phyloP scores from a whole-genome alignment of 1,140 invertebrate species.

The Megathymus violae region DNA sequence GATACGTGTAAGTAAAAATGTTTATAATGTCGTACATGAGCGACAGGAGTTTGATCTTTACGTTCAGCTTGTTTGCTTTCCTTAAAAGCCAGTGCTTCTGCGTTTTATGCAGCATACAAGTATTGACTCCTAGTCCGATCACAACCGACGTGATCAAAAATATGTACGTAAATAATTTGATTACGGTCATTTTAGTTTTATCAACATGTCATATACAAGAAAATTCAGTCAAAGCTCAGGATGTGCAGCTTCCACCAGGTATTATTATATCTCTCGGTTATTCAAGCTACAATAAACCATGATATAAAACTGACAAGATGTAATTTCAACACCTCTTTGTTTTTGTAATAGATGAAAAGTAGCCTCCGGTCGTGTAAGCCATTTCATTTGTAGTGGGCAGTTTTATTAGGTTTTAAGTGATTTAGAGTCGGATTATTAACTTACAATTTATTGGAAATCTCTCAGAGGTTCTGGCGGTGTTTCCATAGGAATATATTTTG shows the following conservation, averaged over 20 bases:
- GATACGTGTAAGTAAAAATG: constrained; percentile 49
- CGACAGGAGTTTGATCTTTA: constrained; percentile 40
- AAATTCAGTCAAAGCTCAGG: constrained; percentile 55
- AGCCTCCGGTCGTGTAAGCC: too few relatives aligned
- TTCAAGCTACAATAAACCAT: too few relatives aligned
- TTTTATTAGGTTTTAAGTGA: too few relatives aligned
- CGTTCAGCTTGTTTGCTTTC: constrained; percentile 26
- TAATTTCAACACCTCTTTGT: too few relatives aligned
- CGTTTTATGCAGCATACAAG: constrained; percentile 33
- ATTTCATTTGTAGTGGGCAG: too few relatives aligned
- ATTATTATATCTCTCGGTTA: too few relatives aligned
- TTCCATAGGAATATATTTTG: too few relatives aligned
- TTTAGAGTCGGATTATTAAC: too few relatives aligned
- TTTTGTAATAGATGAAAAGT: too few relatives aligned
- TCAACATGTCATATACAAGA: constrained; percentile 51
- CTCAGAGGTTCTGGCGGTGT: too few relatives aligned
- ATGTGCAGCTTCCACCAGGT: constrained; percentile 68
- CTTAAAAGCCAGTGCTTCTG: constrained; percentile 48
- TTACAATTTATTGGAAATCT: too few relatives aligned
- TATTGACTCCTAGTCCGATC: constrained; percentile 15
- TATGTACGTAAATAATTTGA: constrained; percentile 41
- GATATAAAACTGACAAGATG: too few relatives aligned
- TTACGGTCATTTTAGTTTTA: constrained; percentile 39
- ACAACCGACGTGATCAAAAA: constrained; percentile 8
- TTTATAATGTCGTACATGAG: constrained; percentile 49